phyloP scores from a whole-genome alignment of 2,797 vertebrate species.

The Chiloscyllium punctatum region DNA sequence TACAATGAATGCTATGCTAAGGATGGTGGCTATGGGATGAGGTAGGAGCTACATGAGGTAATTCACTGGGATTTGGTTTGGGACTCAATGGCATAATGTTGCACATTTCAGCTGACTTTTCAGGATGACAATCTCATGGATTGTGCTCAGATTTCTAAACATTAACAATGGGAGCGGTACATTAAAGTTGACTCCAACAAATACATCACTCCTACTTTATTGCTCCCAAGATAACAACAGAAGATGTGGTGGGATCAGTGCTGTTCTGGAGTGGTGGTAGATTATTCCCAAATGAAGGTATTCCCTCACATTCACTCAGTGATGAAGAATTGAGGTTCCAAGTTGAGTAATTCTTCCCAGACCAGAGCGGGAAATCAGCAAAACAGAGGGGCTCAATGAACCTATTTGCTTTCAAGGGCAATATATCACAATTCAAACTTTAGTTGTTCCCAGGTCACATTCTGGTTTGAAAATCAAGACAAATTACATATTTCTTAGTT shows the following conservation, averaged over 20 bases:
- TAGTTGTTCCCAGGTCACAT: background rate
- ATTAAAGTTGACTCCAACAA: background rate
- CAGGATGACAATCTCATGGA: background rate
- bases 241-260: too few relatives aligned
- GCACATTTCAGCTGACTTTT: background rate
- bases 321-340: background rate
- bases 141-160: background rate
- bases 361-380: background rate
- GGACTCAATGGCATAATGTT: background rate
- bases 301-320: background rate
- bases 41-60: background rate
- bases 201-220: background rate
- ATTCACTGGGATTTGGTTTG: background rate
- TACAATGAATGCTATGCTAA: too few relatives aligned
- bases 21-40: background rate
- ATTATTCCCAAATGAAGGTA: background rate
- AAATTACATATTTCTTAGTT: background rate
- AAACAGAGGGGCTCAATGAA: background rate
- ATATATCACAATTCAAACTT: background rate
- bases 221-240: background rate
- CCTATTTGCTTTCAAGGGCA: background rate
- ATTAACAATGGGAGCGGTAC: background rate
- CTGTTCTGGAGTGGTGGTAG: background rate
- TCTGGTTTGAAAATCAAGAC: background rate
- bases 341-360: background rate